These are phyloP conservation scores for Staurois parvus DNA, from an alignment of 2,797 vertebrate species.

Conservation along the genomic window DNA sequence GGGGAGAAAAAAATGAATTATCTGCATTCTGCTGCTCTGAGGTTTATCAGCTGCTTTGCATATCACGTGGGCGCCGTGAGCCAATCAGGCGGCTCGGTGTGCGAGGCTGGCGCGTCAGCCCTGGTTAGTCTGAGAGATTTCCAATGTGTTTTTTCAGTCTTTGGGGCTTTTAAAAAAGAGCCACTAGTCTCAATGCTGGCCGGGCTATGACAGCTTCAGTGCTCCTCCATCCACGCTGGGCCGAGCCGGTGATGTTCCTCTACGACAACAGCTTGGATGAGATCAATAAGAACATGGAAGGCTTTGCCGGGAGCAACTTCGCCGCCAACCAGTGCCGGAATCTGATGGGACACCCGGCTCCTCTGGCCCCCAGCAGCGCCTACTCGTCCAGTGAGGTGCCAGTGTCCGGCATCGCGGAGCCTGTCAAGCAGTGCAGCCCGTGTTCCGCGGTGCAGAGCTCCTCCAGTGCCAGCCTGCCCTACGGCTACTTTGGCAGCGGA, in stretches of 20 bases:
- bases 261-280: slow-evolving; percentile 96
- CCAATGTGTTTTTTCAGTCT: slow-evolving; percentile 90
- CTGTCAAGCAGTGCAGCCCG: slow-evolving; percentile 96
- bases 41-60: slow-evolving; percentile 91
- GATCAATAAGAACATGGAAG: slow-evolving; percentile 97
- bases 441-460: slow-evolving; percentile 93
- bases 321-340: slow-evolving; percentile 95
- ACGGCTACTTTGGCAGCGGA: slow-evolving; percentile 96
- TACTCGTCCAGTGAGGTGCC: slow-evolving; percentile 90
- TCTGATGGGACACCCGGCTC: slow-evolving; percentile 93
- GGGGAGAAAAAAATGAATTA: slow-evolving; percentile 65
- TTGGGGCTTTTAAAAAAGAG: slow-evolving; percentile 89
- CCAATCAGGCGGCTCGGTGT: slow-evolving; percentile 87
- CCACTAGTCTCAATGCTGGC: slow-evolving; percentile 90
- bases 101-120: slow-evolving; percentile 85
- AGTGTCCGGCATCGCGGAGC: slow-evolving; percentile 88
- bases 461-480: slow-evolving; percentile 91
- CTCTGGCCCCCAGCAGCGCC: slow-evolving; percentile 88
- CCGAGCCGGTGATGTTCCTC: slow-evolving; percentile 99
- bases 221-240: slow-evolving; percentile 98
- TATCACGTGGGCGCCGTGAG: slow-evolving; percentile 88
- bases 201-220: slow-evolving; percentile 99
- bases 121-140: slow-evolving; percentile 84
- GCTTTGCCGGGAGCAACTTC: slow-evolving; percentile 86
- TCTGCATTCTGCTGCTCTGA: slow-evolving; percentile 78